A percentile compares a stretch with the other conserved stretches of the same genome.
Conservation (phyloP, 2,888 invertebrate species). For the Trissolcus japonicus region DNA sequence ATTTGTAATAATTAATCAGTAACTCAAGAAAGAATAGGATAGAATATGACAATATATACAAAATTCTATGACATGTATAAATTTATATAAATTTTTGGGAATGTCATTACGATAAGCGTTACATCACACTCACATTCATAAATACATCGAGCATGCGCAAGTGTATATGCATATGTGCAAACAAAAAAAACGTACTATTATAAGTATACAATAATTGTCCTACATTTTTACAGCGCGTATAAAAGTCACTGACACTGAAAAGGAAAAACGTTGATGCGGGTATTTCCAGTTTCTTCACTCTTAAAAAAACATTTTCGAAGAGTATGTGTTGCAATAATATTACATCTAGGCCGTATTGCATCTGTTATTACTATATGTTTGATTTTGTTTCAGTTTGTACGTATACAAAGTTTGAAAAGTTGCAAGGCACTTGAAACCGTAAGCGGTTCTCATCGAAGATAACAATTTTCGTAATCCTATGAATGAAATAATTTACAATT, state of each 20-base stretch:
- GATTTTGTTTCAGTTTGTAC: not conserved
- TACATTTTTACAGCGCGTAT: conserved; percentile 23
- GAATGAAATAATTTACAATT: conserved; percentile 23
- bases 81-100: conserved; percentile 32
- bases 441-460: not conserved
- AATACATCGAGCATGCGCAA: conserved; percentile 34
- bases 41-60: conserved; percentile 34
- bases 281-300: not conserved
- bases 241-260: conserved; percentile 13
- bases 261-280: not conserved
- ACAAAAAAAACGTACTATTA: conserved; percentile 9
- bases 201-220: conserved; percentile 24
- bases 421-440: not conserved
- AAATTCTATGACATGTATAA: conserved; percentile 25
- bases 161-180: conserved; percentile 23
- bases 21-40: conserved; percentile 27
- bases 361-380: not conserved
- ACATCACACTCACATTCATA: conserved; percentile 39
- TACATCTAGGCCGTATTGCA: too few species aligned
- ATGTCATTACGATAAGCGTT: conserved; percentile 28
- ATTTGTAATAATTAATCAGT: conserved; percentile 31
- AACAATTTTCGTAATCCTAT: conserved; percentile 3
- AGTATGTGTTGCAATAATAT: too few species aligned
- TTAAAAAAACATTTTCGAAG: not conserved
- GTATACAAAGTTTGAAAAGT: not conserved